A percentile compares a stretch with the other conserved stretches of the same genome.
Evolutionary conservation across 2,888 invertebrate genomes (phyloP).

Genomic region (Erebia ligea): DNA sequence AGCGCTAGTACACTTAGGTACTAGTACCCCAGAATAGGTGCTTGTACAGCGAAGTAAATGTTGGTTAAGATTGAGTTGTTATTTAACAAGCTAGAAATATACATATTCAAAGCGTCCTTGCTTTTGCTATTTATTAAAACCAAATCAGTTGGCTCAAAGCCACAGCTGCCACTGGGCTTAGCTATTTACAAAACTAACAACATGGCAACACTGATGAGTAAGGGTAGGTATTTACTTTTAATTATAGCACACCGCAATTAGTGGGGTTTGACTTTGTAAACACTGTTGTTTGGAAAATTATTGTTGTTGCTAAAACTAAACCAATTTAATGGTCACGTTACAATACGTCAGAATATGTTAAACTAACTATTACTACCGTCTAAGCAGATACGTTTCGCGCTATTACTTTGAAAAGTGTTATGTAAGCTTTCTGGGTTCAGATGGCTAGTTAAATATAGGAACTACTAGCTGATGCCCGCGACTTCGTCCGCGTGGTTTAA

Average conservation of each 20-base stretch:
- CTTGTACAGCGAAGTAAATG: too few relatives aligned
- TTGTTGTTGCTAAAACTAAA: slow-evolving; percentile 13
- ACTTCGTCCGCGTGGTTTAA: too few relatives aligned
- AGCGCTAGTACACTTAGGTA: too few relatives aligned
- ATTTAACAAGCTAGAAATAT: slow-evolving; percentile 1
- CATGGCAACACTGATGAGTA: slow-evolving; percentile 20
- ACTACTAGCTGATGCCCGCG: too few relatives aligned
- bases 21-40: too few relatives aligned
- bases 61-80: background rate
- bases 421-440: background rate
- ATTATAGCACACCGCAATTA: slow-evolving; percentile 20
- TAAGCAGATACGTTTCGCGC: too few relatives aligned
- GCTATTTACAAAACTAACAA: slow-evolving; percentile 15
- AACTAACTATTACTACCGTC: background rate
- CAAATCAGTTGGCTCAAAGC: slow-evolving; percentile 2
- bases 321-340: background rate
- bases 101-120: background rate
- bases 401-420: background rate
- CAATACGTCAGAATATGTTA: background rate
- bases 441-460: background rate
- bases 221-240: slow-evolving; percentile 17
- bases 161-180: background rate
- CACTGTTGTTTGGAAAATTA: slow-evolving; percentile 19
- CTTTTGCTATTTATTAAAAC: slow-evolving; percentile 12
- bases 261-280: slow-evolving; percentile 8